Base-by-base conservation (phyloP, 2,888 invertebrate species). In the Nowickia ferox region DNA sequence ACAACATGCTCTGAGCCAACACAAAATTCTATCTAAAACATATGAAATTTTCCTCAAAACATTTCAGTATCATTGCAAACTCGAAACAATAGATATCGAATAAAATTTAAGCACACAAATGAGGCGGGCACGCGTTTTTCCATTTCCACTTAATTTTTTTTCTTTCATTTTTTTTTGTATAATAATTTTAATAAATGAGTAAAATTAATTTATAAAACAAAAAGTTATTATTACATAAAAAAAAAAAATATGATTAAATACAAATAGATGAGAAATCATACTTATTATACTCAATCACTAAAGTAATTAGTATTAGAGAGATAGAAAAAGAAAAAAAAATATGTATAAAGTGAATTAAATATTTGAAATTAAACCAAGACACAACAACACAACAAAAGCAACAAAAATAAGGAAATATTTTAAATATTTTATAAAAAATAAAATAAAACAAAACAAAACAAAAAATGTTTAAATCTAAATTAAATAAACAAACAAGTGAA, bases 21-120 rank as follows among this genome's bases (percentile, higher is more conserved):
- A 63, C 22, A 75, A 76, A 55, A 68, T 66, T 77, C 59, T 57
- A 77, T 22, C 59, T 83, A 83, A 86, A 86, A 83, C 66, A 83
- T 66, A 61, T 72, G 72, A 72, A 86, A 76, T 76, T 80, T 79
- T 83, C 55, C 76, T 75, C 51, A 40, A 61, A 80, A 83, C 83
- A 69, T 71, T 83, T 88, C 87, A 88, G 88, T 88, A 87, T 88
- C 86, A 84, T 78, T 86, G 85, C 84, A 88, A 88, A 88, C 88
- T 87, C 88, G 87, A 87, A 87, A 87, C 71, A 87, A 84, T 84
- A 76, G 74, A 79, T 76, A 88, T 87, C 87, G 88, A 83, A 86
- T 48, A 48, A 87, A 51, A 13, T 53, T 68, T 72, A 17, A 48
- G 40, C 19, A 44, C 38, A 40, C 38, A 68, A 68, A 75, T 81